These are phyloP conservation scores for Parnassius apollo DNA, from an alignment of 2,888 invertebrate species.

Conservation along the genomic window DNA sequence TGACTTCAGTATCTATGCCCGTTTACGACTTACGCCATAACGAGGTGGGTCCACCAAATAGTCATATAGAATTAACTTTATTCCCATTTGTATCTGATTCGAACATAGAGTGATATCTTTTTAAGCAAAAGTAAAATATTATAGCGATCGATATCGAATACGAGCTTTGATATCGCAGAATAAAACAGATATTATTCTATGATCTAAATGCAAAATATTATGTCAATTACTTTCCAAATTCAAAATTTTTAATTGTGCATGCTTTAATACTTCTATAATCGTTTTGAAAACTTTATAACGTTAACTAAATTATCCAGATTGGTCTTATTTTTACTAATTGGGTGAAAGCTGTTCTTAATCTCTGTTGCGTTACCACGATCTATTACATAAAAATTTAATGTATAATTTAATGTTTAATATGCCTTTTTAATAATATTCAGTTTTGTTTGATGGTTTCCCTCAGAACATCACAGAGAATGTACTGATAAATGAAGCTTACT, in stretches of 20 bases:
- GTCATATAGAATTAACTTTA: constrained; percentile 20
- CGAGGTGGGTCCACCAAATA: constrained; percentile 83
- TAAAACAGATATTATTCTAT: constrained; percentile 35
- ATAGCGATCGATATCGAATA: background rate
- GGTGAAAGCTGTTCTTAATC: constrained; percentile 67
- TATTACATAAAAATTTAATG: constrained; percentile 29
- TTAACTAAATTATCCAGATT: constrained; percentile 65
- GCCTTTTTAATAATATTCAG: constrained; percentile 71
- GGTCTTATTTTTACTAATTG: constrained; percentile 68
- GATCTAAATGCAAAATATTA: constrained; percentile 31
- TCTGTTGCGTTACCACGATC: constrained; percentile 30
- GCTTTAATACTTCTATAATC: constrained; percentile 48
- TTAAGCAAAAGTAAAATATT: background rate
- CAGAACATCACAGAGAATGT: constrained; percentile 98
- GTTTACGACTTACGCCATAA: constrained; percentile 93
- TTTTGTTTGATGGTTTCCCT: constrained; percentile 84
- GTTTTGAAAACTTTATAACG: constrained; percentile 33
- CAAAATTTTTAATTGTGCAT: constrained; percentile 62
- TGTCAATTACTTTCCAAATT: constrained; percentile 39
- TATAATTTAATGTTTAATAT: constrained; percentile 43
- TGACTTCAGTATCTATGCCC: constrained; percentile 96
- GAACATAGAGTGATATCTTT: constrained; percentile 19
- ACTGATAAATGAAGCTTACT: constrained; percentile 96
- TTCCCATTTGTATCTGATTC: constrained; percentile 3
- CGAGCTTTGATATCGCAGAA: background rate